Evolutionary conservation across 2,113 vertebrate species (phyloP), one percentile per base, ranked within the genome.

Genomic region (Girardinichthys multiradiatus): DNA sequence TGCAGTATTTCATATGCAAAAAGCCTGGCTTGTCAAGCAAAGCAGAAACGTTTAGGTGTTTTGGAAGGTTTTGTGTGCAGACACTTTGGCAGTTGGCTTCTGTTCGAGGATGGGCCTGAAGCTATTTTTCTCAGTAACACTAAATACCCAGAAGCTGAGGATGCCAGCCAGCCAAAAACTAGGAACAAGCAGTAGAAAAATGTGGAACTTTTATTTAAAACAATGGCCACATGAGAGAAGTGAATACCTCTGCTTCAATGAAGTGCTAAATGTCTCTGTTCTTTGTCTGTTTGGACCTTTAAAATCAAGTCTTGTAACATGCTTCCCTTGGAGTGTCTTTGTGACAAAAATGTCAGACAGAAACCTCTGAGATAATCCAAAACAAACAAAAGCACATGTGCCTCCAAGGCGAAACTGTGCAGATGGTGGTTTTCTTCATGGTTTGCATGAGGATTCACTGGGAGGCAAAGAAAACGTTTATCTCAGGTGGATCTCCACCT

Each of bases 161-260:
- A 81, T 31, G 1, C 48, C 70, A 70, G 57, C 39, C 63, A 73
- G 72, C 27, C 48, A 86, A 83, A 88, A 88, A 54, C 58, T 64
- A 84, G 89, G 89, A 90, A 91, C 71, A 59, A 80, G 68, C 58
- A 61, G 67, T 57, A 87, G 37, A 74, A 65, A 67, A 90, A 91
- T 74, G 87, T 84, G 82, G 88, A 89, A 91, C 83, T 82, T 87
- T 76, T 70, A 59, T 72, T 77, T 6, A 80, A 54, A 65, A 91
- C 80, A 86, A 86, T 83, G 57, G 75, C 27, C 3, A 13, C 10
- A 28, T 62, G 63, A 77, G 68, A 86, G 82, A 87, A 88, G 82
- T 79, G 48, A 78, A 48, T 4, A 0, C 0, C 64, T 77, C 19
- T 17, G 33, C 59, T 69, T 75, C 27, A 12, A 67, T 57, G 69